phyloP scores from a whole-genome alignment of 2,888 invertebrate species.

The Dasypolia templi region DNA sequence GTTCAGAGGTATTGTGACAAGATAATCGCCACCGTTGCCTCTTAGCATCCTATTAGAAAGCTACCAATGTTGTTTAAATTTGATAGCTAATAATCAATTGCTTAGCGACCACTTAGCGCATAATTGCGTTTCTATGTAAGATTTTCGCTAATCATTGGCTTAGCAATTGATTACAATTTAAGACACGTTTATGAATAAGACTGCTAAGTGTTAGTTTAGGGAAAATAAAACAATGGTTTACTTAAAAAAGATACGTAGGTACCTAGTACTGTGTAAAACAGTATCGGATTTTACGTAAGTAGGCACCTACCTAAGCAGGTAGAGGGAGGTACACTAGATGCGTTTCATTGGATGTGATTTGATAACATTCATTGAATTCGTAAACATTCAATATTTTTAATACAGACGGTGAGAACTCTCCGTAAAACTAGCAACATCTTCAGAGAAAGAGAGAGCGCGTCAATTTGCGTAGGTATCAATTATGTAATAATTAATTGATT shows the following conservation, averaged over 20 bases:
- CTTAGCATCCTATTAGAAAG: too few relatives aligned
- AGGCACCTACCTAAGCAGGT: neutral
- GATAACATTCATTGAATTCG: neutral
- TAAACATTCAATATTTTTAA: neutral
- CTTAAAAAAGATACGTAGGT: neutral
- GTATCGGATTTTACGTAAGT: neutral
- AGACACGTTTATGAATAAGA: too few relatives aligned
- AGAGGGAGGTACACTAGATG: neutral
- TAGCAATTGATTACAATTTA: too few relatives aligned
- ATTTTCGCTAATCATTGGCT: too few relatives aligned
- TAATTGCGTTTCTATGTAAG: too few relatives aligned
- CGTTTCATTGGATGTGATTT: neutral
- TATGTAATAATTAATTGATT: neutral
- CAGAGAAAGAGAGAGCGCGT: neutral
- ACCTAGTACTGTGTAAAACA: neutral
- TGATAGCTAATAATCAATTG: too few relatives aligned
- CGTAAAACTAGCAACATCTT: neutral
- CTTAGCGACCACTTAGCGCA: too few relatives aligned
- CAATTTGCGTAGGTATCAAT: neutral
- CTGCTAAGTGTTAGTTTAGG: neutral
- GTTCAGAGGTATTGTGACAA: too few relatives aligned
- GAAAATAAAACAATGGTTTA: neutral
- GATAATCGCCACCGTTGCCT: too few relatives aligned
- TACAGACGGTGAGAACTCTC: neutral
- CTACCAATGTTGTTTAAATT: too few relatives aligned